Base-by-base conservation (phyloP, 2,888 invertebrate species). In the Coremacera marginata region DNA sequence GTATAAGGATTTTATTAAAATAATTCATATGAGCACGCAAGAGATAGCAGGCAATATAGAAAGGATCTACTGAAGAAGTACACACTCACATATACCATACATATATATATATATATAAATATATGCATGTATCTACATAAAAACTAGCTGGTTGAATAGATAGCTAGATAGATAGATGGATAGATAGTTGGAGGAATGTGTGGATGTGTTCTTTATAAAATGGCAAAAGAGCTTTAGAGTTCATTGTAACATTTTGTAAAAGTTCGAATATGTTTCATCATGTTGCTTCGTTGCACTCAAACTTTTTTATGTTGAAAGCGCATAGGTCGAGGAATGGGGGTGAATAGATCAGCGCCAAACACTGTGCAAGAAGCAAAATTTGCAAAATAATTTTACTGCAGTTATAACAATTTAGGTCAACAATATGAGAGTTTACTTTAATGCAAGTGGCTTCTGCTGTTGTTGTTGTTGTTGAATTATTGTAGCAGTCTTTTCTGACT, bases 331-430 rank as follows among this genome's bases (percentile, higher is more conserved):
- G 62, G 14, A 2, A 1, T 19, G 62, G 31, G 5, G 22, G 27
- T 7, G 22, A 2, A 14, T 0, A 62, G 27, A 5, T 27, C 62
- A 62, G 25, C 25, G 2, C 3, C 5, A 25, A 14, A 25, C 19
- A 3, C 19, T 22, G 44, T 19, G 49, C 11, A 8, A 19, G 67
- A 27, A 44, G 4, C 7, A 14, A 11, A 67, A 67, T 67, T 37
- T 57, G 22, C 51, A 57, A 55, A 51, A 70, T 55, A 31, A 55
- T 55, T 70, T 70, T 14, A 31, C 70, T 70, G 71, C 44, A 37
- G 70, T 52, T 70, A 16, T n/a, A 52, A 67, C 65, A 34, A 34
- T 31, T 34, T 67, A 22, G 44, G 37, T 37, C 19, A 44, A 34
- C 25, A 63, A 34, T 11, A 44, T 44, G 44, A 44, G 44, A 11